Conservation (phyloP, 2,888 invertebrate species). For the Mechanitis mazaeus region DNA sequence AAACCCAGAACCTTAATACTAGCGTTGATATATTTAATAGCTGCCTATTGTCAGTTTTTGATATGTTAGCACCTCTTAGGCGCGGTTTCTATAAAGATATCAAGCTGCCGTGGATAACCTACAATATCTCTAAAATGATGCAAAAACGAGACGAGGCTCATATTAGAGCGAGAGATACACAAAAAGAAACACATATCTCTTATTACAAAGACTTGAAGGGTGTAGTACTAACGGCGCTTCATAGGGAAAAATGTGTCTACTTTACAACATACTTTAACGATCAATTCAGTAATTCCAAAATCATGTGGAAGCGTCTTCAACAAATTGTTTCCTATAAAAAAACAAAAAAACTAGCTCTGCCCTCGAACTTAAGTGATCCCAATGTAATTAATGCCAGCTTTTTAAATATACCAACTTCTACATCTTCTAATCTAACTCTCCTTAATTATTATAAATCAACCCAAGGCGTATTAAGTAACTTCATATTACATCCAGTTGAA, state of each 20-base stretch:
- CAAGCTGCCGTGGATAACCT: conserved; percentile 13
- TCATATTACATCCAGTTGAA: not conserved
- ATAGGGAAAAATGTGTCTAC: conserved; percentile 19
- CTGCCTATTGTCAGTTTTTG: not conserved
- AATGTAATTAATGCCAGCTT: conserved; percentile 16
- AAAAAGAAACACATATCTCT: conserved; percentile 10
- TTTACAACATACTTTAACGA: conserved; percentile 16
- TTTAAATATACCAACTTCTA: conserved; percentile 12
- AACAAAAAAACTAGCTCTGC: conserved; percentile 6
- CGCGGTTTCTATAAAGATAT: conserved; percentile 2
- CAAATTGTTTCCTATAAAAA: conserved; percentile 4
- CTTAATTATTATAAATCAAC: conserved; percentile 7
- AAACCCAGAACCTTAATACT: too few relatives aligned
- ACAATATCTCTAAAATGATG: conserved; percentile 20
- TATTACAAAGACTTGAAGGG: conserved; percentile 18
- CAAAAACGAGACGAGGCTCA: conserved; percentile 10
- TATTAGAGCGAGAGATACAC: conserved; percentile 5
- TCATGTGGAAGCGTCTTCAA: conserved; percentile 17
- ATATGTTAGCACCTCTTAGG: conserved; percentile 7
- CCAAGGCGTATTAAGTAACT: conserved; percentile 6
- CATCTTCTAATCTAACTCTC: not conserved
- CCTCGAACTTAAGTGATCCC: conserved; percentile 11
- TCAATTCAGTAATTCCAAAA: conserved; percentile 10
- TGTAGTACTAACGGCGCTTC: conserved; percentile 9
- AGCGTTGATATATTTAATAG: too few relatives aligned